Conservation (phyloP, 2,113 vertebrate species). For the Trochalopteron elliotii region DNA sequence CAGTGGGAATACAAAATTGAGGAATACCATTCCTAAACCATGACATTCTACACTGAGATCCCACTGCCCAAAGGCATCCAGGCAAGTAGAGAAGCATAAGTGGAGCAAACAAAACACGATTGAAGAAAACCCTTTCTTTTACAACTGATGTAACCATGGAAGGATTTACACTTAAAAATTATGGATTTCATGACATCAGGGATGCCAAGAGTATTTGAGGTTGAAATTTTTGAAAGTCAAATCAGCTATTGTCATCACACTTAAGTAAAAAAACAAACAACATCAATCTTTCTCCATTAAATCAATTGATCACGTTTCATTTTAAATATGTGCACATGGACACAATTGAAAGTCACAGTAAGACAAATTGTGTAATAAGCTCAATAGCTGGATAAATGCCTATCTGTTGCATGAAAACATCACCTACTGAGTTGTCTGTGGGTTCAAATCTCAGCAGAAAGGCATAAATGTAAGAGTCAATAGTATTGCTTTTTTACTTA, state of each 20-base stretch:
- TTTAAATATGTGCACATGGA: not conserved
- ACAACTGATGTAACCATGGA: not conserved
- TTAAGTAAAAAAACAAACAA: not conserved
- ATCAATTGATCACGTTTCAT: not conserved
- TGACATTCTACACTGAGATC: not conserved
- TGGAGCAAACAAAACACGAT: not conserved
- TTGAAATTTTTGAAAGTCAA: not conserved
- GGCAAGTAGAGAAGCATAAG: not conserved
- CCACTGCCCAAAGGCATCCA: not conserved
- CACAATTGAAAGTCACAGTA: not conserved
- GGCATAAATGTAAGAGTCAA: not conserved
- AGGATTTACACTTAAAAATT: not conserved
- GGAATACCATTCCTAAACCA: not conserved
- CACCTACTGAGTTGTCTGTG: not conserved
- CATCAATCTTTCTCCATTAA: not conserved
- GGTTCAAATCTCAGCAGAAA: not conserved
- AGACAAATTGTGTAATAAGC: not conserved
- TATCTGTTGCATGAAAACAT: not conserved
- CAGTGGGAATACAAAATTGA: not conserved
- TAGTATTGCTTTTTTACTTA: conserved; percentile 20
- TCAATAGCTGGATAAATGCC: not conserved
- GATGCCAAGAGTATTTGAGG: not conserved
- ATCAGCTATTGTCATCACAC: not conserved
- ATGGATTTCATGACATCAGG: fast-evolving
- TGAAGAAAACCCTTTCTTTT: not conserved